Evolutionary conservation across 2,888 invertebrate species (phyloP).

Genomic region (Agonopterix subpropinquella): DNA sequence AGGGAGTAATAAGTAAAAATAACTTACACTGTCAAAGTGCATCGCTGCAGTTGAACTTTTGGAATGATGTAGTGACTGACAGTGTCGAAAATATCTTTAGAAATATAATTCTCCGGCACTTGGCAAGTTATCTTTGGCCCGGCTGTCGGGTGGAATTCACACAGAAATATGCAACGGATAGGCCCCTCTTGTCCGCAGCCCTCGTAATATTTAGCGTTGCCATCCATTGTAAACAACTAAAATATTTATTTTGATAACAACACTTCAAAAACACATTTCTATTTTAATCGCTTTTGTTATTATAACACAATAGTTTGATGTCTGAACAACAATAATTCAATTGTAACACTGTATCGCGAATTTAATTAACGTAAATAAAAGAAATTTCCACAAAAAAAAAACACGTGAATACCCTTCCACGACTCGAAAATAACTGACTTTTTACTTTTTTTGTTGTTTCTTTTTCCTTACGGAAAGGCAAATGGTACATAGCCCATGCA

Average conservation of each 20-base stretch:
- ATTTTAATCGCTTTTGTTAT: background rate
- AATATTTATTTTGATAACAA: constrained; percentile 9
- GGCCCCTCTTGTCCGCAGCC: constrained; percentile 80
- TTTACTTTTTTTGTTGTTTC: too few species aligned
- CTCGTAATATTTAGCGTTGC: constrained; percentile 67
- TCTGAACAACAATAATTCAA: background rate
- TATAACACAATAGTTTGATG: background rate
- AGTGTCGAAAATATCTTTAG: constrained; percentile 88
- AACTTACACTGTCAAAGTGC: constrained; percentile 87
- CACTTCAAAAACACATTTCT: constrained; percentile 18
- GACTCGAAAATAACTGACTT: background rate
- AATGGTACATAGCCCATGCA: too few species aligned
- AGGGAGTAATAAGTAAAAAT: background rate
- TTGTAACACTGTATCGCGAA: background rate
- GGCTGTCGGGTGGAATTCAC: constrained; percentile 84
- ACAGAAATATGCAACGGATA: constrained; percentile 86
- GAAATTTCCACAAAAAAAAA: constrained; percentile 11
- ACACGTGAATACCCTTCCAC: constrained; percentile 6
- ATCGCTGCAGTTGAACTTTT: constrained; percentile 85
- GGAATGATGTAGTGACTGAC: constrained; percentile 90
- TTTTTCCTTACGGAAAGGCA: too few species aligned
- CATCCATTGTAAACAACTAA: constrained; percentile 53
- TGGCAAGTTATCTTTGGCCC: constrained; percentile 88
- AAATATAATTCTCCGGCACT: constrained; percentile 86
- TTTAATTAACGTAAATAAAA: constrained; percentile 33